Conservation (phyloP, 2,113 vertebrate genomes). For the Eulemur macaco region DNA sequence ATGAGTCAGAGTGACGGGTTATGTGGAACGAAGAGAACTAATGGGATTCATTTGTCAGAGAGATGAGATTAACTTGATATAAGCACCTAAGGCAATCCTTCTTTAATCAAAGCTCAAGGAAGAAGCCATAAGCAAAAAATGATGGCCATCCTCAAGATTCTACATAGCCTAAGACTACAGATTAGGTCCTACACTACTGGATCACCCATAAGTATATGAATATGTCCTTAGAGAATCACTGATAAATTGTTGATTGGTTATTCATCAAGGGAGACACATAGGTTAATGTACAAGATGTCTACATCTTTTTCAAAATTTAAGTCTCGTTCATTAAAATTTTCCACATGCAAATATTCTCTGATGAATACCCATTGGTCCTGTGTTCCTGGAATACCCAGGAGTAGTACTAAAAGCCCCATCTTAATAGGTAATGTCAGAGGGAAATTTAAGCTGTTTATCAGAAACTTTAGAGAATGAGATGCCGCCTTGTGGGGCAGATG, state of each 20-base stretch:
- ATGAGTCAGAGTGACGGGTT: neutral
- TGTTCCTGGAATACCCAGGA: neutral
- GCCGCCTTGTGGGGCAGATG: neutral
- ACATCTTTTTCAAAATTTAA: neutral
- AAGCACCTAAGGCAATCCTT: neutral
- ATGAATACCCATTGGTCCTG: neutral
- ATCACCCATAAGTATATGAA: neutral
- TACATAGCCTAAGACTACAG: neutral
- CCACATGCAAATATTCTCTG: neutral
- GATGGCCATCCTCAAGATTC: neutral
- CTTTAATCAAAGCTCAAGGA: neutral
- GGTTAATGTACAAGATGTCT: neutral
- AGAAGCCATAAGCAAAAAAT: neutral
- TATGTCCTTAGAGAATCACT: neutral
- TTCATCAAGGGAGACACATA: neutral
- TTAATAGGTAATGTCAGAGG: neutral
- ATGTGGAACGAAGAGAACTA: neutral
- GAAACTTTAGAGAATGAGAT: neutral
- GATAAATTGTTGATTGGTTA: neutral
- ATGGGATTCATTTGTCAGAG: neutral
- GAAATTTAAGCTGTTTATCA: neutral
- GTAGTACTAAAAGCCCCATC: neutral
- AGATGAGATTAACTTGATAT: neutral
- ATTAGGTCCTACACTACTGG: neutral
- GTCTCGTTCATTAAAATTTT: neutral